These are phyloP conservation scores for Coboldia fuscipes DNA, from an alignment of 1,140 invertebrate species.

Conservation along the genomic window DNA sequence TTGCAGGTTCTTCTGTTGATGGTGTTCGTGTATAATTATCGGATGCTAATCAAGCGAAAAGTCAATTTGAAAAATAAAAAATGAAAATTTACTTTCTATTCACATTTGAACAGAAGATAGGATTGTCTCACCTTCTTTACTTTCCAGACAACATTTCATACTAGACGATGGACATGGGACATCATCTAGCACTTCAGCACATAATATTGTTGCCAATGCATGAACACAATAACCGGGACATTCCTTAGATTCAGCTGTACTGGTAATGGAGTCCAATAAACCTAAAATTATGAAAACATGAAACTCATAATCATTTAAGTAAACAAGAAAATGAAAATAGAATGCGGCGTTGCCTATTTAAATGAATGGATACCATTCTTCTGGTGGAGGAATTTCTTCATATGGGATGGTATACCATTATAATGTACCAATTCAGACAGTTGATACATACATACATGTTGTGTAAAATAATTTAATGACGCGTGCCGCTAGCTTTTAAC, in stretches of 20 bases:
- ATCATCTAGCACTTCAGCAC: conserved; percentile 60
- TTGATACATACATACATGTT: not conserved
- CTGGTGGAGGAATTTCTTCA: not conserved
- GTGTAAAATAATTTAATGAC: not conserved
- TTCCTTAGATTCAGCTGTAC: conserved; percentile 55
- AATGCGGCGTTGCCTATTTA: not conserved
- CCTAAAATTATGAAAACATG: conserved; percentile 26
- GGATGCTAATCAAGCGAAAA: too few species aligned
- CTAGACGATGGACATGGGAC: conserved; percentile 50
- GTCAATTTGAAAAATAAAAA: too few species aligned
- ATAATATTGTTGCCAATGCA: conserved; percentile 56
- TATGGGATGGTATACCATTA: not conserved
- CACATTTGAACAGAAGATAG: too few species aligned
- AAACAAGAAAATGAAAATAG: not conserved
- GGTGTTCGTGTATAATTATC: conserved; percentile 13
- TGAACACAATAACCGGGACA: conserved; percentile 74
- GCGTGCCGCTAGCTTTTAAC: too few species aligned
- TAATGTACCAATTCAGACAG: not conserved
- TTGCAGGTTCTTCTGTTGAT: conserved; percentile 20
- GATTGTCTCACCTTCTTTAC: too few species aligned
- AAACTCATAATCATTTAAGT: not conserved
- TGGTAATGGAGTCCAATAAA: conserved; percentile 59
- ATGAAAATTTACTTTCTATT: too few species aligned
- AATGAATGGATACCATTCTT: not conserved
- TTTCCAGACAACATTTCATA: conserved; percentile 65